Conservation (phyloP, 2,113 vertebrate species). For the Cynocephalus volans region DNA sequence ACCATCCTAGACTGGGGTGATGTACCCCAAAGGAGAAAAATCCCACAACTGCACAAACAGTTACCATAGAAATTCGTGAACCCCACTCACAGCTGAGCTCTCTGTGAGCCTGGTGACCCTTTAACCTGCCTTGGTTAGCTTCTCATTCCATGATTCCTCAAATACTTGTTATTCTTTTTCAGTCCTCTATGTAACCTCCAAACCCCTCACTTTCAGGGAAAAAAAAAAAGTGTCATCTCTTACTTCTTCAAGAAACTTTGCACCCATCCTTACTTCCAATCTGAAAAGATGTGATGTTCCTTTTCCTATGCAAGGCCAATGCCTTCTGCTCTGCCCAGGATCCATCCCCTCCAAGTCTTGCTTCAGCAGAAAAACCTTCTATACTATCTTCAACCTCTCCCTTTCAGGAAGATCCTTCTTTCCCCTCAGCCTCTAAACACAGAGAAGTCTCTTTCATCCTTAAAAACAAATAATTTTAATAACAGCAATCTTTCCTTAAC, state of each 20-base stretch:
- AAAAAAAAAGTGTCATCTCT: conserved; percentile 2
- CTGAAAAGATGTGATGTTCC: background rate
- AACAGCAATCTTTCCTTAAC: background rate
- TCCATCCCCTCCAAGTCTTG: background rate
- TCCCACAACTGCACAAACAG: background rate
- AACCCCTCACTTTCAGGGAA: background rate
- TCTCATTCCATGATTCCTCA: background rate
- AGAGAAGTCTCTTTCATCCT: background rate
- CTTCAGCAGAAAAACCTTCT: background rate
- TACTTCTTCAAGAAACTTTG: background rate
- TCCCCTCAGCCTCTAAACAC: background rate
- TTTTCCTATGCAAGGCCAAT: background rate
- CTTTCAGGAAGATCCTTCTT: background rate
- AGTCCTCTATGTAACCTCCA: background rate
- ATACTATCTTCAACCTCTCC: background rate
- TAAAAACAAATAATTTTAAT: background rate
- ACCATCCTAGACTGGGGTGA: background rate
- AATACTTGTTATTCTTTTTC: background rate
- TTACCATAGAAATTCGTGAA: background rate
- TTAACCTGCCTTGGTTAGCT: background rate
- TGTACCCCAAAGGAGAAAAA: background rate
- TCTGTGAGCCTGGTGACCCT: background rate
- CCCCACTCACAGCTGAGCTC: background rate
- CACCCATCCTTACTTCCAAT: background rate
- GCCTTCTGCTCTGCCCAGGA: background rate